Evolutionary conservation across 2,888 invertebrate species (phyloP), one percentile per base, ranked within the genome.

Genomic region (Phengaris arion): DNA sequence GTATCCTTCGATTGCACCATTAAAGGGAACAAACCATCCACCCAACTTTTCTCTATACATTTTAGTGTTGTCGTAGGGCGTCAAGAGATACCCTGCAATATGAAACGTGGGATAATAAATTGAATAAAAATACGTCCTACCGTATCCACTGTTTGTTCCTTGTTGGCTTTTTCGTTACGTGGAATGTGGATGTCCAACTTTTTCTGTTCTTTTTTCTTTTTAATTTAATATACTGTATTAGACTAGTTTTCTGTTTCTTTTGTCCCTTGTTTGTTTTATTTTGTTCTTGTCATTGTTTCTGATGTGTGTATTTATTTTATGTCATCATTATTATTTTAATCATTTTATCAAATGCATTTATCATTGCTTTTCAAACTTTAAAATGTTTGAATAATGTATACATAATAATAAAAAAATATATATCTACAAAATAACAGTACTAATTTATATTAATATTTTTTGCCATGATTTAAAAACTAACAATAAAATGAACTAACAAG

Each of bases 81-180:
- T 46, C 72, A 76, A 77, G 78, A 78, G 79, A 70, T 77, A 79
- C 76, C 76, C 75, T 74, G 74, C 46, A 72, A 70, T 69, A 69
- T 69, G 45, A n/a, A 57, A 12, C 64, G 64, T 68, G 72, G 22
- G 59, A 35, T 57, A 64, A 35, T 2, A 35, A 70, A 76, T 72
- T 12, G 45, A 57, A 75, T 70, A 55, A 9, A 68, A 54, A 69
- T 57, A 15, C 45, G 77, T 76, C 70, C 74, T 77, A 78, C 81
- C 83, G 81, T 80, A 81, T 78, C 83, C 82, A 83, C 81, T 83
- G 80, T 75, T 68, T 76, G 75, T 79, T 77, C 78, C 75, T 79
- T 81, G 77, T 79, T 55, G 75, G 77, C 76, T 77, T 22, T 76
- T 79, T 77, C 75, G 72, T 78, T 78, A 74, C 76, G 75, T 79